Evolutionary conservation across 1,140 invertebrate genomes (phyloP), one percentile per base, ranked within the genome.

Genomic region (Eubasilissa regina): DNA sequence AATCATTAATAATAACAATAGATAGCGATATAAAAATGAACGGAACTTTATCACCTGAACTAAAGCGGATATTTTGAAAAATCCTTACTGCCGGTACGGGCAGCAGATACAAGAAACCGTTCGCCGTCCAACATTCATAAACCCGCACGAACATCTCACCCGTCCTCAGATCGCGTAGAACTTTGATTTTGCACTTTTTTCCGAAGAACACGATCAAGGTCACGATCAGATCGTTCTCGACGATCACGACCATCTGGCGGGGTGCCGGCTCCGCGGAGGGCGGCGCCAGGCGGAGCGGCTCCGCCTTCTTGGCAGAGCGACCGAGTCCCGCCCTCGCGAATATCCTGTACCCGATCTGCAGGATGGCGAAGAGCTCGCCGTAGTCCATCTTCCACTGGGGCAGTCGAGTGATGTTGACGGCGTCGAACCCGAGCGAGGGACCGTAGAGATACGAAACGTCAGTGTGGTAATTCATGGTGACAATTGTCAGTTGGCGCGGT

Each of bases 111-210:
- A 44, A 48, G 19, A 70, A 48, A 19, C 48, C 45, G 25, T 25
- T 25, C 15, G 4, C 68, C 12, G 68, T 72, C 25, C 25, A 10
- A 58, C 56, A 10, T 55, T 25, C 25, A 56, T 11, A 13, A 72
- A 74, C 70, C 17, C 53, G 8, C 21, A 15, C 17, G 8, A n/a
- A 43, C 43, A n/a, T 74, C 48, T 56, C 25, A 8, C 53, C 53
- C 15, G 51, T 55, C 44, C 35, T 83, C 72, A 86, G 72, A 83
- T 89, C 85, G 73, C 83, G 86, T 53, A 84, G 76, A 48, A 85
- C 64, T 79, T 75, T 80, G 64, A 86, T 83, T 66, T 83, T 79
- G 43, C 84, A 64, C 64, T 81, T 81, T 70, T 83, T 83, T 53
- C 81, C 82, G 55, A 84, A 83, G 43, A 85, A 78, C 55, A 82